Evolutionary conservation across 2,797 vertebrate genomes (phyloP).

Genomic region (Aplochiton taeniatus): DNA sequence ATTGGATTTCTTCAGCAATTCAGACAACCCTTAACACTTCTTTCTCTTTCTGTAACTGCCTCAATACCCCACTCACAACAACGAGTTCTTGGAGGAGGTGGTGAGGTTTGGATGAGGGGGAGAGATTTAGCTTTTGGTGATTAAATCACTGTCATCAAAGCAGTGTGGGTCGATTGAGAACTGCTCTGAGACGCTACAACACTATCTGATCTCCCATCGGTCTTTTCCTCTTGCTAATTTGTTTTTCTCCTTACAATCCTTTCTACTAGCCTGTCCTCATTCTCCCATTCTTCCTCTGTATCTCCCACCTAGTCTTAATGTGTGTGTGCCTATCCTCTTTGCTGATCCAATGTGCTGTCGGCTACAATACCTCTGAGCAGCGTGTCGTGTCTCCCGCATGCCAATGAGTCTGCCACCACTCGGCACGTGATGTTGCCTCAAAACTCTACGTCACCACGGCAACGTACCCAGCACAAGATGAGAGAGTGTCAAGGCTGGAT

Average conservation of each 20-base stretch:
- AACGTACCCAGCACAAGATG: slow-evolving; percentile 49
- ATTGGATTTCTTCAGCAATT: neutral
- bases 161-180: slow-evolving; percentile 22
- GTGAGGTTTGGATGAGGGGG: neutral
- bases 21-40: no score
- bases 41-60: no score
- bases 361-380: slow-evolving; percentile 9
- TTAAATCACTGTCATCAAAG: slow-evolving; percentile 39
- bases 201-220: slow-evolving; percentile 8
- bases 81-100: neutral
- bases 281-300: slow-evolving; percentile 14
- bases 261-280: neutral
- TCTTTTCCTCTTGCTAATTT: slow-evolving; percentile 5
- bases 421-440: slow-evolving; percentile 54
- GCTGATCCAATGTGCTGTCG: slow-evolving; percentile 2
- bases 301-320: slow-evolving; percentile 6
- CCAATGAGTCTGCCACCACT: slow-evolving; percentile 46
- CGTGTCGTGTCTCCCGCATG: slow-evolving; percentile 46
- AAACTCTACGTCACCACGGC: slow-evolving; percentile 54
- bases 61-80: neutral
- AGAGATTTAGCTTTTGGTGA: slow-evolving; percentile 26
- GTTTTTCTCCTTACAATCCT: slow-evolving; percentile 1
- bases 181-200: slow-evolving; percentile 33
- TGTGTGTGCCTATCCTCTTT: slow-evolving; percentile 3
- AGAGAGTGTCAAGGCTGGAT: slow-evolving; percentile 35